Conservation (phyloP, 1,140 invertebrate genomes). For the Drosophila lini region DNA sequence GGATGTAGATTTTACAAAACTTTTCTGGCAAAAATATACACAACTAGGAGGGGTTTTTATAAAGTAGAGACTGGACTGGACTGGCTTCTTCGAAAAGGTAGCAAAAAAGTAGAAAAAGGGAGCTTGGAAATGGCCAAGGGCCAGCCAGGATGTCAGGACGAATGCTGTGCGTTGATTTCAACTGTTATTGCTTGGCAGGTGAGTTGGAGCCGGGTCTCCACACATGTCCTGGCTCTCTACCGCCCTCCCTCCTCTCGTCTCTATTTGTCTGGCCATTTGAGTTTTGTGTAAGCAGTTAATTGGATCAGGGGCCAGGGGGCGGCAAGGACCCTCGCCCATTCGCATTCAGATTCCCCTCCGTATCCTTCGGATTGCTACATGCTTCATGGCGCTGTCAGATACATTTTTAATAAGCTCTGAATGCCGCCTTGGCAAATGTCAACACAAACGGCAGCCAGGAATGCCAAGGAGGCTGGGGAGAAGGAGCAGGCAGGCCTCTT, state of each 20-base stretch:
- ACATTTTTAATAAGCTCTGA: constrained; percentile 78
- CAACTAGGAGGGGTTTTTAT: background rate
- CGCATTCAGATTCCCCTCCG: constrained; percentile 5
- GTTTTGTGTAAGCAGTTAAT: constrained; percentile 83
- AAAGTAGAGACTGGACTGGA: background rate
- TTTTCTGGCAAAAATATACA: background rate
- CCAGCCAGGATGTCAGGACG: constrained; percentile 59
- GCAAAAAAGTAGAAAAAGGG: background rate
- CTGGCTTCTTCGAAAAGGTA: constrained; percentile 11
- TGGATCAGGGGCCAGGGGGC: constrained; percentile 69
- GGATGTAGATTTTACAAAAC: background rate
- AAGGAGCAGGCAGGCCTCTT: constrained; percentile 9
- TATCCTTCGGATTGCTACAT: constrained; percentile 59
- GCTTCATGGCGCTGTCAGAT: constrained; percentile 66
- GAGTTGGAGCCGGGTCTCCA: background rate
- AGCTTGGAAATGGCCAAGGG: constrained; percentile 63
- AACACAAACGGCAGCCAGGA: constrained; percentile 37
- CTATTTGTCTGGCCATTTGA: constrained; percentile 77
- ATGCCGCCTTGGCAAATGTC: constrained; percentile 57
- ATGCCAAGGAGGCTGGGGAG: background rate
- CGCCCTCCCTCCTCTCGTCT: background rate
- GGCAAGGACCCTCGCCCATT: background rate
- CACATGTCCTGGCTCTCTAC: constrained; percentile 57
- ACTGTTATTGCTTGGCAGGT: constrained; percentile 67
- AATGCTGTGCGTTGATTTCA: constrained; percentile 76